Evolutionary conservation across 2,888 invertebrate species (phyloP).

Genomic region (Metalampra italica): DNA sequence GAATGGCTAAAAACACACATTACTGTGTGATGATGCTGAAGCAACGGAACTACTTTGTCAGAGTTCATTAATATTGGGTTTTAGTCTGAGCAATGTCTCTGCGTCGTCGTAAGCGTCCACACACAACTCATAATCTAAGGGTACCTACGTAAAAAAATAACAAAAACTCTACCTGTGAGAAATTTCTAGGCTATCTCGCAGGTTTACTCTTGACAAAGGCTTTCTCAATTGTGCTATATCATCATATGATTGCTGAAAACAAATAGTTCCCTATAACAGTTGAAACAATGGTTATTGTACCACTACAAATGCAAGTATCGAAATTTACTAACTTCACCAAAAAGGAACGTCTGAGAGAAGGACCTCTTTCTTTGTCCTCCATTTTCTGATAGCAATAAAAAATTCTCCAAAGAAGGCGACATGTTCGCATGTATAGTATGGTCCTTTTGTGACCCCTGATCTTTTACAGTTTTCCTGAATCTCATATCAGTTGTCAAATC

Average conservation of each 20-base stretch:
- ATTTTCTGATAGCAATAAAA: constrained; percentile 22
- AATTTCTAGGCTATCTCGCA: constrained; percentile 61
- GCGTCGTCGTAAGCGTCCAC: too few relatives aligned
- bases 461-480: constrained; percentile 38
- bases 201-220: constrained; percentile 33
- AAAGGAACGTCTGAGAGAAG: constrained; percentile 16
- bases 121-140: too few relatives aligned
- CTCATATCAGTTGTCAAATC: constrained; percentile 37
- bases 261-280: constrained; percentile 15
- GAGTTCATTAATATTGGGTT: too few relatives aligned
- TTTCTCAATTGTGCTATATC: constrained; percentile 2
- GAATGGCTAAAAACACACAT: too few relatives aligned
- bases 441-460: constrained; percentile 16
- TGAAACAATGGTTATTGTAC: constrained; percentile 1
- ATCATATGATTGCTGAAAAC: constrained; percentile 40
- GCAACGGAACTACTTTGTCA: too few relatives aligned
- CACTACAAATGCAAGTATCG: background rate
- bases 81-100: too few relatives aligned
- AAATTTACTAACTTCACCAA: constrained; percentile 17
- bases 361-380: constrained; percentile 11
- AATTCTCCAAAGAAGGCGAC: constrained; percentile 24
- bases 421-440: constrained; percentile 5
- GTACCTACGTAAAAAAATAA: constrained; percentile 18
- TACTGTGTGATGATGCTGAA: too few relatives aligned
- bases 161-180: constrained; percentile 47